phyloP scores from a whole-genome alignment of 1,140 invertebrate genomes.

The Achroia grisella region DNA sequence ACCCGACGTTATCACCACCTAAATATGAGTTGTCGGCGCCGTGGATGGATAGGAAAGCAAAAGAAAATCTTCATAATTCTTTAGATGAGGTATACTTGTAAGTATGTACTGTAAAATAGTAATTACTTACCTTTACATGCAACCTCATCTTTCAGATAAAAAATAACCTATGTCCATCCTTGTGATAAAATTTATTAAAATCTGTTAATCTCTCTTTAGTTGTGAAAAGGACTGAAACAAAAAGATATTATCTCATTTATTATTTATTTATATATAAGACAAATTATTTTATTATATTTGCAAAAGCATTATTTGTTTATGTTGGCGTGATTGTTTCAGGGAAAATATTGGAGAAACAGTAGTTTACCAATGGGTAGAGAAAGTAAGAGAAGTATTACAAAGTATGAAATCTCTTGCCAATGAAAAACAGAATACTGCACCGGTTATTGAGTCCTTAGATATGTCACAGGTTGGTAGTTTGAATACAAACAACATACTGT shows the following conservation, averaged over 20 bases:
- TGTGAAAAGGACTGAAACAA: too few relatives aligned
- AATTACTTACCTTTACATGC: too few relatives aligned
- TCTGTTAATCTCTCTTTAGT: too few relatives aligned
- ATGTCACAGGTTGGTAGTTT: conserved; percentile 33
- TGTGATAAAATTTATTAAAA: too few relatives aligned
- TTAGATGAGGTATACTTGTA: conserved; percentile 82
- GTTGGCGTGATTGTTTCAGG: conserved; percentile 76
- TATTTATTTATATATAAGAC: too few relatives aligned
- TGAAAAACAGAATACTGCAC: conserved; percentile 22
- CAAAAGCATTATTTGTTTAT: too few relatives aligned
- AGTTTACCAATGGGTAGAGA: conserved; percentile 85
- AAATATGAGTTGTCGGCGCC: conserved; percentile 84
- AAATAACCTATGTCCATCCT: too few relatives aligned
- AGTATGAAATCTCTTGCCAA: conserved; percentile 31
- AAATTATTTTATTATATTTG: too few relatives aligned
- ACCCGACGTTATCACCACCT: conserved; percentile 80
- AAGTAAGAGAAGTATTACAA: conserved; percentile 78
- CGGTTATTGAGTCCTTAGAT: conserved; percentile 31
- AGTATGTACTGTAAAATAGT: too few relatives aligned
- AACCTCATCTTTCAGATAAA: too few relatives aligned
- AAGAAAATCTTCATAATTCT: conserved; percentile 71
- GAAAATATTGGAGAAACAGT: conserved; percentile 81
- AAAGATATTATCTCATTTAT: too few relatives aligned
- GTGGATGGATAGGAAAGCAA: conserved; percentile 76
- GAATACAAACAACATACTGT: too few relatives aligned